Percentiles rank a stretch among this genome's conserved stretches.
Evolutionary conservation across 2,113 vertebrate genomes (phyloP).

Genomic region (Rallus limicola): DNA sequence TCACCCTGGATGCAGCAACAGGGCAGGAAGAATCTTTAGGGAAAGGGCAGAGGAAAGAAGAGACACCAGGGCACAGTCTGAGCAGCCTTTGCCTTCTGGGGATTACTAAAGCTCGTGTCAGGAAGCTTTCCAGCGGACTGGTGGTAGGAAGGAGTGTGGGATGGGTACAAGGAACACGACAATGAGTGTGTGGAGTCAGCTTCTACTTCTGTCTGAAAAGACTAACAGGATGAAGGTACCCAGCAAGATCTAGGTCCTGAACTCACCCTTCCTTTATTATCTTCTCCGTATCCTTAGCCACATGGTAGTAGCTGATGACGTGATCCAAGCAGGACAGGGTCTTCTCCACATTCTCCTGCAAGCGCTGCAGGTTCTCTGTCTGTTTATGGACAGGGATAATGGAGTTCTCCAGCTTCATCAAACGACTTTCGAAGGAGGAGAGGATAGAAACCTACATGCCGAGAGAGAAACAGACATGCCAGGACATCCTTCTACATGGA

Average conservation of each 20-base stretch:
- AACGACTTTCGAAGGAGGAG: constrained; percentile 95
- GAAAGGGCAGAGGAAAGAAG: background rate
- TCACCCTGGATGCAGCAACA: background rate
- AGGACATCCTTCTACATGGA: background rate
- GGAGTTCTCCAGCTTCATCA: constrained; percentile 98
- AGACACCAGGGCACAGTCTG: background rate
- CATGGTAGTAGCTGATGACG: constrained; percentile 96
- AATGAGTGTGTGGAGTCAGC: background rate
- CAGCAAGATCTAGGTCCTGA: background rate
- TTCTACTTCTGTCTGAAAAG: background rate
- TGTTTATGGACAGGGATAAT: constrained; percentile 98
- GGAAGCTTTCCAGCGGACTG: background rate
- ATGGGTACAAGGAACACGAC: background rate
- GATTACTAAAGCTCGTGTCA: background rate
- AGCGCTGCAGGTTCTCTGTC: constrained; percentile 95
- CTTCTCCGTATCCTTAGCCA: constrained; percentile 94
- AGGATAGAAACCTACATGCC: constrained; percentile 89
- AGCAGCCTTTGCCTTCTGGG: background rate
- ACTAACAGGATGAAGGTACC: background rate
- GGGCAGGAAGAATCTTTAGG: background rate
- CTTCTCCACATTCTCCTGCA: constrained; percentile 97
- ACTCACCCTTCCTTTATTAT: constrained; percentile 94
- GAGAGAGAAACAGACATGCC: background rate
- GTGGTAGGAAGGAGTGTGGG: background rate
- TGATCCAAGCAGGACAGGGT: constrained; percentile 94